These are phyloP conservation scores for Mythimna vitellina DNA, from an alignment of 2,888 invertebrate genomes.

Conservation along the genomic window DNA sequence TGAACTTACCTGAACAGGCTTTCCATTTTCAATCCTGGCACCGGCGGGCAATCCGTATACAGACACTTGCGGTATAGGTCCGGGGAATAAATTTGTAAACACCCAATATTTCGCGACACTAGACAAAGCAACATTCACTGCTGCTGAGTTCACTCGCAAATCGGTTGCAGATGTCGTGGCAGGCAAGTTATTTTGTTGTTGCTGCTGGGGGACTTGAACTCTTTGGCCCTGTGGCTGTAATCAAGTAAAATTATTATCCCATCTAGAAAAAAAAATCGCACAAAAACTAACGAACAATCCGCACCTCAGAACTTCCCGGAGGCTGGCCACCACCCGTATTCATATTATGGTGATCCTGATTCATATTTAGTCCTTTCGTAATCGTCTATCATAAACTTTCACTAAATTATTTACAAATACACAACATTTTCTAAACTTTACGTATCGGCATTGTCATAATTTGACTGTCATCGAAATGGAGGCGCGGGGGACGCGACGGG, in stretches of 20 bases:
- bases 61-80: slow-evolving; percentile 94
- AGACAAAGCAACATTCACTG: slow-evolving; percentile 93
- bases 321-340: slow-evolving; percentile 91
- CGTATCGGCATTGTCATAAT: slow-evolving; percentile 89
- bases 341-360: slow-evolving; percentile 89
- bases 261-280: slow-evolving; percentile 64
- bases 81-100: slow-evolving; percentile 95
- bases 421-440: slow-evolving; percentile 86
- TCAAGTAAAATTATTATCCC: slow-evolving; percentile 71
- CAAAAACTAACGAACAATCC: slow-evolving; percentile 70
- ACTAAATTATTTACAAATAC: slow-evolving; percentile 82
- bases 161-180: slow-evolving; percentile 91
- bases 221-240: slow-evolving; percentile 85
- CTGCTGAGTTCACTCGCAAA: slow-evolving; percentile 92
- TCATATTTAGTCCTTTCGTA: slow-evolving; percentile 83
- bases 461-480: slow-evolving; percentile 92
- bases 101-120: slow-evolving; percentile 96
- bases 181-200: slow-evolving; percentile 82
- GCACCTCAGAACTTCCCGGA: slow-evolving; percentile 90
- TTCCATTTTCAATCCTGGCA: slow-evolving; percentile 91
- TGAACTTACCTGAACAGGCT: slow-evolving; percentile 90
- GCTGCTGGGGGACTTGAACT: slow-evolving; percentile 83
- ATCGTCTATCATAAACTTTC: slow-evolving; percentile 70
- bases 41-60: slow-evolving; percentile 92
- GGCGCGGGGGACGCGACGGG: slow-evolving; percentile 93